Conservation (phyloP, 2,113 vertebrate species). For the Lamprologus callipterus region DNA sequence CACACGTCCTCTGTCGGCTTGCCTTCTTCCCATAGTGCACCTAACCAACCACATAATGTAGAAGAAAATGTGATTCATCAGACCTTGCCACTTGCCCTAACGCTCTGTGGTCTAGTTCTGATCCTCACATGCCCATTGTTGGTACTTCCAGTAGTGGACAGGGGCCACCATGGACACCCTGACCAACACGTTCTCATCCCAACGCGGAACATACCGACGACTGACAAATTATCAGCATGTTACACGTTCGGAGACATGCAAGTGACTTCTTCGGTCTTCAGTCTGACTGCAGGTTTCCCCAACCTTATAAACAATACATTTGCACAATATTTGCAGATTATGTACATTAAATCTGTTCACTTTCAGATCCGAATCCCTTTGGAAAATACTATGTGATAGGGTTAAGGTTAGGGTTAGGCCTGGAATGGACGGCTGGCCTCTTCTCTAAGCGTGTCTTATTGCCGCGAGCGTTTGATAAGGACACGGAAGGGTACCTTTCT, state of each 20-base stretch:
- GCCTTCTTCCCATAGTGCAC: neutral
- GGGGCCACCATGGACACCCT: neutral
- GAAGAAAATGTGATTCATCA: neutral
- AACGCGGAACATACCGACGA: fast-evolving
- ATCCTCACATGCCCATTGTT: neutral
- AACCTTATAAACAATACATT: neutral
- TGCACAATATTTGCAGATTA: neutral
- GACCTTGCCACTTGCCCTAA: neutral
- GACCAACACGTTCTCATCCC: neutral
- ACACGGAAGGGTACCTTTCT: neutral
- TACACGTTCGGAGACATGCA: neutral
- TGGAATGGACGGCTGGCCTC: neutral
- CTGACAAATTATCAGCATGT: neutral
- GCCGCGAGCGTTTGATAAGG: neutral
- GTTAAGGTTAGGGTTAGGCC: neutral
- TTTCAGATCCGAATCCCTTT: neutral
- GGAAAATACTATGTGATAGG: neutral
- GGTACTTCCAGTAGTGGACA: neutral
- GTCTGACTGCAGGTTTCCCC: neutral
- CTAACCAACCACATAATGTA: neutral
- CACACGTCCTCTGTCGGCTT: fast-evolving
- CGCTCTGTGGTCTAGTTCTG: neutral
- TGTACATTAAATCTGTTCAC: neutral
- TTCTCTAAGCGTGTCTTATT: neutral
- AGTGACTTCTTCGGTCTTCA: neutral